Percentiles rank a stretch among this genome's conserved stretches.
phyloP scores from a whole-genome alignment of 2,888 invertebrate genomes.

The Drosophila borealis region DNA sequence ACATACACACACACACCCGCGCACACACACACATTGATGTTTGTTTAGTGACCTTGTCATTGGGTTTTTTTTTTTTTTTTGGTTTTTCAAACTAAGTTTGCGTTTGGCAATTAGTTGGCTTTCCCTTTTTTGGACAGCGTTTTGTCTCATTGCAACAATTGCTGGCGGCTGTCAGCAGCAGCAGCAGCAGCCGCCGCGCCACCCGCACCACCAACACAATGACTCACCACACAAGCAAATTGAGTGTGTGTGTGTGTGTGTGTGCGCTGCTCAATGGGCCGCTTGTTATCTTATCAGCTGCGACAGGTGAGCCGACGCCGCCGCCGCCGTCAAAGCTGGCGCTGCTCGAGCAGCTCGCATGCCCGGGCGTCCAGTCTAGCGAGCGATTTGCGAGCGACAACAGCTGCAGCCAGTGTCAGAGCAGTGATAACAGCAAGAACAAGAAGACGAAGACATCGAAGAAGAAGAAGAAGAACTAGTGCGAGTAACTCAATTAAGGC shows the following conservation, averaged over 20 bases:
- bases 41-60: slow-evolving; percentile 29
- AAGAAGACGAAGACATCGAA: neutral
- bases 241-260: neutral
- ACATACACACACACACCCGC: neutral
- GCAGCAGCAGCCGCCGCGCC: neutral
- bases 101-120: slow-evolving; percentile 33
- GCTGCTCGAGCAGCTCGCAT: slow-evolving; percentile 12
- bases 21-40: slow-evolving; percentile 1
- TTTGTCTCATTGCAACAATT: slow-evolving; percentile 29
- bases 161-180: slow-evolving; percentile 15
- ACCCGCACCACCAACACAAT: slow-evolving; percentile 21
- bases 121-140: slow-evolving; percentile 46
- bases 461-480: too few species aligned
- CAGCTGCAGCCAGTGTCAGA: slow-evolving; percentile 21
- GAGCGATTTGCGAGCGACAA: slow-evolving; percentile 36
- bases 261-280: slow-evolving; percentile 26
- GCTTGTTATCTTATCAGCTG: slow-evolving; percentile 62
- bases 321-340: slow-evolving; percentile 17
- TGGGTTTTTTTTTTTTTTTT: slow-evolving; percentile 10
- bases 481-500: too few species aligned
- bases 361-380: slow-evolving; percentile 42
- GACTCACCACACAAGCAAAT: slow-evolving; percentile 30
- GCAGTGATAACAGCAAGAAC: neutral
- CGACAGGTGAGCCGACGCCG: slow-evolving; percentile 25
- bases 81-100: slow-evolving; percentile 12